Evolutionary conservation across 2,888 invertebrate species (phyloP).

Genomic region (Coelinius sp.): DNA sequence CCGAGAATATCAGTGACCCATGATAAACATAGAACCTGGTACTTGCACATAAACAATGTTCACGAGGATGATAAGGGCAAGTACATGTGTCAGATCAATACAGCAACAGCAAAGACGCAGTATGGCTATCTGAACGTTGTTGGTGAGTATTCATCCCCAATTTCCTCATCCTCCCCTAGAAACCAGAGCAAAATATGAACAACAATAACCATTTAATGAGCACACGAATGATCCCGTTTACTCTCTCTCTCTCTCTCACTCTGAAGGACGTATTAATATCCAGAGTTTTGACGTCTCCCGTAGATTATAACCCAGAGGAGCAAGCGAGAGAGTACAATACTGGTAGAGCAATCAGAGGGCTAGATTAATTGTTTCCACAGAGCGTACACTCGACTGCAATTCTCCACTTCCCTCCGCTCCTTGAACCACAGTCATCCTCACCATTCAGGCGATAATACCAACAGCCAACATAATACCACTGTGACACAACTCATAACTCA

Average conservation of each 20-base stretch:
- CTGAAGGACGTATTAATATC: conserved; percentile 69
- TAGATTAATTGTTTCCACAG: conserved; percentile 70
- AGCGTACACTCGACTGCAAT: conserved; percentile 60
- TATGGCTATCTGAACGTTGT: conserved; percentile 94
- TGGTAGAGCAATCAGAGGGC: conserved; percentile 66
- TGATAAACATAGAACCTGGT: conserved; percentile 94
- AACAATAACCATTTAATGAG: conserved; percentile 63
- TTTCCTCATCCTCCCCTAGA: background rate
- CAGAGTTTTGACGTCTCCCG: conserved; percentile 67
- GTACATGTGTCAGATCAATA: conserved; percentile 96
- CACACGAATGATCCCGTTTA: conserved; percentile 47
- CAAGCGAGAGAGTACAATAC: conserved; percentile 44
- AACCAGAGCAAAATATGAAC: no score
- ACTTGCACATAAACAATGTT: conserved; percentile 91
- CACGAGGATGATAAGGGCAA: conserved; percentile 92
- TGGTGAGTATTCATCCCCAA: conserved; percentile 75
- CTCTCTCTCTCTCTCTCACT: no score
- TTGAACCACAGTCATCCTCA: conserved; percentile 18
- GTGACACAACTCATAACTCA: conserved; percentile 52
- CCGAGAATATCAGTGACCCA: conserved; percentile 92
- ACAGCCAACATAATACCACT: conserved; percentile 55
- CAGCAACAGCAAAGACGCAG: conserved; percentile 92
- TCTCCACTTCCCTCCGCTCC: conserved; percentile 30
- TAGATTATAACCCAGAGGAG: conserved; percentile 18
- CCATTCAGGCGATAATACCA: conserved; percentile 45